Base-by-base conservation (phyloP, 2,113 vertebrate genomes). In the Hemicordylus capensis region DNA sequence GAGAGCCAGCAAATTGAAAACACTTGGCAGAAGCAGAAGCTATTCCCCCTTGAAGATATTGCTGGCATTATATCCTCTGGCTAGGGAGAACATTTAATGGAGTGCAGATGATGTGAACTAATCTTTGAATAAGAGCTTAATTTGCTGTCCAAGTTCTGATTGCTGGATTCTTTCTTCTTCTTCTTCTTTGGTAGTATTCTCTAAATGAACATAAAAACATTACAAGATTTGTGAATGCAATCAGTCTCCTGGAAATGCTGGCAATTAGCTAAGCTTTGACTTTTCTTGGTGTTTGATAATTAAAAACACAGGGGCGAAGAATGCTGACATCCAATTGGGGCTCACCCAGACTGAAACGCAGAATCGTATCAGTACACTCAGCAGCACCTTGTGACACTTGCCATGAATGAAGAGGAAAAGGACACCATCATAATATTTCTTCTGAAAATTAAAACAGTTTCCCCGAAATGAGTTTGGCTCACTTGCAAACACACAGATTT, bases 51-150 rank as follows among this genome's bases (percentile, higher is more conserved):
- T 91, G 91, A 94, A 95, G 91, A 91, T 93, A 94, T 90, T 93
- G 92, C 76, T 85, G 76, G 84, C 91, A 90, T 92, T 90, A 77
- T 94, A 93, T 90, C 90, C 91, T 61, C 91, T 95, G 94, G 92
- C 94, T 88, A 44, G 91, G 78, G 11, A 88, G 82, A 91, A 81
- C 83, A 89, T 76, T 63, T 95, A 94, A 95, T 95, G 82, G 85
- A 93, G 85, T 84, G 82, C 94, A 94, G 94, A 94, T 94, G 94
- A 93, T 89, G 75, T 81, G 86, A 92, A 92, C 93, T 95, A 93
- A 93, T 93, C 85, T 93, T 92, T 88, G 92, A 92, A 92, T 90
- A 93, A 93, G 91, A 87, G 85, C 83, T 94, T 93, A 88, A 91
- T 95, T 94, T 88, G 76, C 89, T 94, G 91, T 91, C 94, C 78